A percentile compares a stretch with the other conserved stretches of the same genome.
phyloP scores from a whole-genome alignment of 2,113 vertebrate genomes.

The Mustelus asterias region DNA sequence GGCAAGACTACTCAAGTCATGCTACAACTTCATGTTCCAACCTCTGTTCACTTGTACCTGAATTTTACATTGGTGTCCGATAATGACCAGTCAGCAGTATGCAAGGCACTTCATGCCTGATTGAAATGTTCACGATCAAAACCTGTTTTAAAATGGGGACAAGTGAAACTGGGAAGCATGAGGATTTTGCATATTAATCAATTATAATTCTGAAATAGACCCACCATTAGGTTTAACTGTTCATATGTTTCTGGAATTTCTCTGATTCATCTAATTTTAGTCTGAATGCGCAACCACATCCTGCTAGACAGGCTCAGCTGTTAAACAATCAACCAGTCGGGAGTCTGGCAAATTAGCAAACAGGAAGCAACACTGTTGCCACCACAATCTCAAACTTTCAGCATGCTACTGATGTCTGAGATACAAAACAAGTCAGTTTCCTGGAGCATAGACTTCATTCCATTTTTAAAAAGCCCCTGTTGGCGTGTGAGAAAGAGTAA shows the following conservation, averaged over 20 bases:
- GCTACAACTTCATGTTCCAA: neutral
- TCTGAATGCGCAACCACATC: neutral
- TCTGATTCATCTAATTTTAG: neutral
- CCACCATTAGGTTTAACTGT: neutral
- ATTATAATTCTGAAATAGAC: neutral
- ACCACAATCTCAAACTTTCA: neutral
- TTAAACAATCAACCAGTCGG: neutral
- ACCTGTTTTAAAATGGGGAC: neutral
- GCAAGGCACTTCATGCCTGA: neutral
- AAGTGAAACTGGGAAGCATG: neutral
- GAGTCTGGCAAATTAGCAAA: neutral
- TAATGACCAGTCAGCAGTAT: neutral
- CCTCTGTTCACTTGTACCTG: neutral
- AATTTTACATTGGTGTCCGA: neutral
- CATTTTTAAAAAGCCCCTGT: neutral
- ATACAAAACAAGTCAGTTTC: neutral
- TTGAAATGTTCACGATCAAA: neutral
- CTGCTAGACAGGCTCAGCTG: neutral
- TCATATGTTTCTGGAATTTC: neutral
- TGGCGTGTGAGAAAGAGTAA: neutral
- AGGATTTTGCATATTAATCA: neutral
- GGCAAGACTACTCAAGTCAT: neutral
- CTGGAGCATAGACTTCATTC: neutral
- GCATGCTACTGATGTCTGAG: neutral
- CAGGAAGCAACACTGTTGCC: conserved; percentile 8